Conservation (phyloP, 2,888 invertebrate species). For the Uropetala carovei region DNA sequence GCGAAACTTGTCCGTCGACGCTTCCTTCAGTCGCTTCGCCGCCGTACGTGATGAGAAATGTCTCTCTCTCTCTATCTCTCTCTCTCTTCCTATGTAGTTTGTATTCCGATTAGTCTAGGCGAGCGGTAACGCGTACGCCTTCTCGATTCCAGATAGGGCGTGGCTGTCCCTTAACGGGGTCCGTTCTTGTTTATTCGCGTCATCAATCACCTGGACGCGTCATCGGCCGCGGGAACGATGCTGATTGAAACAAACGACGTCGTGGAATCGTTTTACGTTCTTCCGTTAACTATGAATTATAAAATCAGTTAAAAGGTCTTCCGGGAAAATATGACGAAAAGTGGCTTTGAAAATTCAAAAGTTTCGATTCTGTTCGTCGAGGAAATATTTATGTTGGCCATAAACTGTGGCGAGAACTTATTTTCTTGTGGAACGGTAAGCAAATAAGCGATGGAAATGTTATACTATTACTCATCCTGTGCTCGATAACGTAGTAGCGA, state of each 20-base stretch:
- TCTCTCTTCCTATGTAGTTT: neutral
- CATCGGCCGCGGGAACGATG: neutral
- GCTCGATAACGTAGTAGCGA: no score
- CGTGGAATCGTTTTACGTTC: neutral
- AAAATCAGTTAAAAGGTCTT: no score
- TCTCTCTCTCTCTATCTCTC: neutral
- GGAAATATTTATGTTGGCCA: no score
- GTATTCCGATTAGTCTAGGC: constrained; percentile 10
- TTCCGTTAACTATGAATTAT: neutral
- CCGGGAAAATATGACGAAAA: no score
- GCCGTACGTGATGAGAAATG: neutral
- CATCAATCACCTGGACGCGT: neutral
- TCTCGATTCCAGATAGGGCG: neutral
- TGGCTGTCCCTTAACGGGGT: neutral
- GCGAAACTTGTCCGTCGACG: neutral
- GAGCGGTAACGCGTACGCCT: no score
- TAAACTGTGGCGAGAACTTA: no score
- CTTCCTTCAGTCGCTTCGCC: neutral
- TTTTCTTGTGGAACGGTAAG: no score
- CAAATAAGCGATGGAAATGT: no score
- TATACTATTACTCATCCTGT: no score
- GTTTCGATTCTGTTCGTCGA: no score
- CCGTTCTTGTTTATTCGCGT: neutral
- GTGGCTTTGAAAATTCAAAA: no score
- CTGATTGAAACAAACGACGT: neutral